These are phyloP conservation scores for Gavialis gangeticus DNA, from an alignment of 2,113 vertebrate species.

Conservation along the genomic window DNA sequence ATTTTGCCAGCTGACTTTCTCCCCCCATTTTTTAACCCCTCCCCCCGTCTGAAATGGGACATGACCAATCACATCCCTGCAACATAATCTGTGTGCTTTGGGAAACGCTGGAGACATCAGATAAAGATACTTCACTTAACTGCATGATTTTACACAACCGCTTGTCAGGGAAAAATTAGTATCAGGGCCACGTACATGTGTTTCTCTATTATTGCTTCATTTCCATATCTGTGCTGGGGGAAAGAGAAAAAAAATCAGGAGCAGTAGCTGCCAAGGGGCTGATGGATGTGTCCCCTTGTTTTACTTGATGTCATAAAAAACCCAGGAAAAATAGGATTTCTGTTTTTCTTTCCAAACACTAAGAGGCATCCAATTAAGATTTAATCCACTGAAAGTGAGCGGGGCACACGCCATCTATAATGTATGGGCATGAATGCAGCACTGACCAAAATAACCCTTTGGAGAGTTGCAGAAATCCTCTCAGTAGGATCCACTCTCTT, in stretches of 20 bases:
- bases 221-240: rapidly evolving
- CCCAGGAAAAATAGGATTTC: neutral
- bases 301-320: neutral
- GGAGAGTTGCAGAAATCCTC: neutral
- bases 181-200: rapidly evolving
- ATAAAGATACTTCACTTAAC: neutral
- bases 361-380: neutral
- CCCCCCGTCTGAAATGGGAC: neutral
- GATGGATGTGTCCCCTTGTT: neutral
- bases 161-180: neutral
- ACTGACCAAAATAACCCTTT: neutral
- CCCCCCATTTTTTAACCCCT: neutral
- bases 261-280: neutral
- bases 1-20: neutral
- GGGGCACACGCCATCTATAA: neutral
- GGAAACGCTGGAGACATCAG: neutral
- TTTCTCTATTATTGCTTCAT: neutral
- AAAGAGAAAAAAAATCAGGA: neutral
- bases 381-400: neutral
- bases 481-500: neutral
- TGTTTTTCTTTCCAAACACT: neutral
- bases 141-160: neutral
- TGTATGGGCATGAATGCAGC: neutral
- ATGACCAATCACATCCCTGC: neutral
- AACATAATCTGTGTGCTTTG: neutral